These are phyloP conservation scores for Knipowitschia caucasica DNA, from an alignment of 2,797 vertebrate species.

Conservation along the genomic window DNA sequence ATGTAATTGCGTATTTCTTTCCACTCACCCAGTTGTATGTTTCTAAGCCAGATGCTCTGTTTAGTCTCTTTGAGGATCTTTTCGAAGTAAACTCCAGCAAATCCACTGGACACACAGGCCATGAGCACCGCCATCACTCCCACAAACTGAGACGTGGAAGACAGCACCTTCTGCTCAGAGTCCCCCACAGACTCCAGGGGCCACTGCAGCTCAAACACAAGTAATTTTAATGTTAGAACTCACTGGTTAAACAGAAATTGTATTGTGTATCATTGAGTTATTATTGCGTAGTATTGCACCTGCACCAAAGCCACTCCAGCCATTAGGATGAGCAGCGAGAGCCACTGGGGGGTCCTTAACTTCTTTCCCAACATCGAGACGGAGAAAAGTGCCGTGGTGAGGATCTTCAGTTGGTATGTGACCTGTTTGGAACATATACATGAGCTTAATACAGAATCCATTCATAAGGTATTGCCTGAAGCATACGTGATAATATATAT, in stretches of 20 bases:
- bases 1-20: neutral
- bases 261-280: too few species aligned
- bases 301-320: conserved; percentile 90
- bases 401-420: conserved; percentile 97
- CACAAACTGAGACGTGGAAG: conserved; percentile 83
- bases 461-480: too few species aligned
- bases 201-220: conserved; percentile 71
- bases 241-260: too few species aligned
- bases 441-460: too few species aligned
- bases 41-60: conserved; percentile 95
- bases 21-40: conserved; percentile 92
- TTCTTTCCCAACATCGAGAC: conserved; percentile 91
- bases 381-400: conserved; percentile 95
- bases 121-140: conserved; percentile 88
- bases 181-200: conserved; percentile 74
- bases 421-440: conserved; percentile 71
- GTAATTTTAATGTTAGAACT: conserved; percentile 1
- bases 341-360: conserved; percentile 88
- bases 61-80: conserved; percentile 97
- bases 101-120: conserved; percentile 94
- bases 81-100: conserved; percentile 98
- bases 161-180: conserved; percentile 71
- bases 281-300: too few species aligned
- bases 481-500: too few species aligned
- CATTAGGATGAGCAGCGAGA: conserved; percentile 90